Evolutionary conservation across 2,888 invertebrate genomes (phyloP).

Genomic region (Pilophorus perplexus): DNA sequence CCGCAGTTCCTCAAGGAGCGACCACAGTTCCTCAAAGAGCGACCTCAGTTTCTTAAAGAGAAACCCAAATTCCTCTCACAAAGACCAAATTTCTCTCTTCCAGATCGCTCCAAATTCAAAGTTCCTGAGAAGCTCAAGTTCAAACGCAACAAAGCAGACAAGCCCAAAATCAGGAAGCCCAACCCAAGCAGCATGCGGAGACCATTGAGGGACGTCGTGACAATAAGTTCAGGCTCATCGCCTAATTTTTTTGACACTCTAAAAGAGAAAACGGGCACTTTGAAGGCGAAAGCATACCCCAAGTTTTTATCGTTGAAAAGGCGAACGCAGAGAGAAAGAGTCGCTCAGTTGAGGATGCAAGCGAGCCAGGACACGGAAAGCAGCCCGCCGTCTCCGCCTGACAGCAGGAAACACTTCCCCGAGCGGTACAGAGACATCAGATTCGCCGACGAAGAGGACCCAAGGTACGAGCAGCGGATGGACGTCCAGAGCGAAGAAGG

Average conservation of each 20-base stretch:
- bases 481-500: conserved; percentile 39
- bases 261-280: conserved; percentile 69
- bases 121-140: conserved; percentile 59
- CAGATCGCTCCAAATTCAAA: conserved; percentile 53
- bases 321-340: conserved; percentile 51
- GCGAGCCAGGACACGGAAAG: conserved; percentile 51
- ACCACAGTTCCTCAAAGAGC: conserved; percentile 42
- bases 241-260: conserved; percentile 63
- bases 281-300: conserved; percentile 76
- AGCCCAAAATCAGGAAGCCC: conserved; percentile 49
- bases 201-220: conserved; percentile 54
- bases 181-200: conserved; percentile 47
- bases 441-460: conserved; percentile 51
- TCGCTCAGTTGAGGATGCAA: conserved; percentile 52
- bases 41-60: conserved; percentile 40
- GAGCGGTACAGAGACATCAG: conserved; percentile 53
- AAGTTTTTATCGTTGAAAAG: conserved; percentile 59
- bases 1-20: conserved; percentile 43
- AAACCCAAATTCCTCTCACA: conserved; percentile 42
- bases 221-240: conserved; percentile 51
- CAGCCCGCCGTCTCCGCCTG: conserved; percentile 51
- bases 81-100: conserved; percentile 40
- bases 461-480: conserved; percentile 30
- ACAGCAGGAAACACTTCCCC: conserved; percentile 54
- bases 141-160: conserved; percentile 41